These are phyloP conservation scores for Eupristina koningsbergeri DNA, from an alignment of 1,140 invertebrate species.

Conservation along the genomic window DNA sequence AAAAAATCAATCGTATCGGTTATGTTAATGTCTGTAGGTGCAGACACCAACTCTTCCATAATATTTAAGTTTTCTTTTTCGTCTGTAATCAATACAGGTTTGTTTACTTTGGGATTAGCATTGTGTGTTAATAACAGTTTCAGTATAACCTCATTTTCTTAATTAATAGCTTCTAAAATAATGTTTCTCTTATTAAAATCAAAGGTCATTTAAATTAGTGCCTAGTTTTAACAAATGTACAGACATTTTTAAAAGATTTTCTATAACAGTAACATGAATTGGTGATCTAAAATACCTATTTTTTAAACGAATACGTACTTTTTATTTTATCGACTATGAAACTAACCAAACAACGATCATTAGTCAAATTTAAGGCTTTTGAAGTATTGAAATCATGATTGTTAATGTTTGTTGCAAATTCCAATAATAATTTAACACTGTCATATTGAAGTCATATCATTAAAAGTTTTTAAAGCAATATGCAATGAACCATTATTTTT, in stretches of 20 bases:
- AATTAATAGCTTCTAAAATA: neutral
- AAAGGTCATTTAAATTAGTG: neutral
- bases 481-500: neutral
- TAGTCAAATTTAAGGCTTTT: neutral
- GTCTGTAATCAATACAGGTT: neutral
- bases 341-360: no score
- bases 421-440: neutral
- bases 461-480: neutral
- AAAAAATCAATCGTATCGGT: neutral
- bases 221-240: neutral
- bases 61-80: neutral
- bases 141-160: neutral
- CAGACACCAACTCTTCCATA: neutral
- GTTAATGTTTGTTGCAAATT: neutral
- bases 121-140: neutral
- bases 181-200: neutral
- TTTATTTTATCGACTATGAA: no score
- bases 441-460: neutral
- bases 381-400: neutral
- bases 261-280: neutral
- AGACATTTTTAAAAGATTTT: neutral
- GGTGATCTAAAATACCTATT: no score
- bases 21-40: neutral
- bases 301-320: no score
- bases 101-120: neutral